Evolutionary conservation across 35 echinoderm and acorn worm species (phyloP).

Genomic region (Diadema setosum): DNA sequence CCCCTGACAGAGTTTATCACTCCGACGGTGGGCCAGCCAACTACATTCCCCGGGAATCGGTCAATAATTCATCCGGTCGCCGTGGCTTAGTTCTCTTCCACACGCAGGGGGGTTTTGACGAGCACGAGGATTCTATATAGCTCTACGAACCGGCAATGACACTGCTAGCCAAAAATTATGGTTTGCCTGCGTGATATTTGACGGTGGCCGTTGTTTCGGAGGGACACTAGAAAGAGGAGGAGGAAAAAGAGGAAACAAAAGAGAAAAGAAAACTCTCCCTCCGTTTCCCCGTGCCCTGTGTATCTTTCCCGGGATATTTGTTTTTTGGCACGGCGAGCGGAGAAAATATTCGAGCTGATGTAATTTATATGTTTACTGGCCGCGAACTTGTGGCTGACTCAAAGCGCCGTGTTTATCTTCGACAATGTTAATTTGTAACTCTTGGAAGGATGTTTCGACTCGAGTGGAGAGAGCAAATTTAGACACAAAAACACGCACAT

Average conservation of each 20-base stretch:
- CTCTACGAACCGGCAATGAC: background rate
- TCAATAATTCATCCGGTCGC: no score
- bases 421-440: background rate
- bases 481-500: no score
- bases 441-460: background rate
- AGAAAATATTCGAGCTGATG: background rate
- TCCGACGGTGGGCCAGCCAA: no score
- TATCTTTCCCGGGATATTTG: background rate
- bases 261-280: background rate
- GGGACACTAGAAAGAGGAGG: no score
- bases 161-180: background rate
- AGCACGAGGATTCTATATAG: no score
- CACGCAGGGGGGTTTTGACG: no score
- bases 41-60: no score
- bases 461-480: no score
- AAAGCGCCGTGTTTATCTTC: background rate
- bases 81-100: no score
- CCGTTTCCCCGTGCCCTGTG: background rate
- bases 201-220: background rate
- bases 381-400: background rate
- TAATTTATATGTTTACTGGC: conserved; percentile 2
- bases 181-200: conserved; percentile 5
- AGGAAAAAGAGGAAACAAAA: no score
- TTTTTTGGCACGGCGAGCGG: background rate
- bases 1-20: no score